Conservation (phyloP, 2,113 vertebrate species). For the Mustelus asterias region DNA sequence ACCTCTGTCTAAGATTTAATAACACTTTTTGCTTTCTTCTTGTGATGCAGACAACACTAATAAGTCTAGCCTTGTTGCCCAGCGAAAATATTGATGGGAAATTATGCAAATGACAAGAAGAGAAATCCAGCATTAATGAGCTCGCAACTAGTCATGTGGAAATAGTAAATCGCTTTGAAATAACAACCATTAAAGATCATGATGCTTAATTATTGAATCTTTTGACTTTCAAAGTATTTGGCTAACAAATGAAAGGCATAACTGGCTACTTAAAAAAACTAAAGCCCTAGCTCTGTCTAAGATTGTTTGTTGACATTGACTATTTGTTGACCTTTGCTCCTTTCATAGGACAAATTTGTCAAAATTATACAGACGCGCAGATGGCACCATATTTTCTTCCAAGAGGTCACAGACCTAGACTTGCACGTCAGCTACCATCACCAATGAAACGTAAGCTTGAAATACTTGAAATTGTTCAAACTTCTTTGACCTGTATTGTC, state of each 20-base stretch:
- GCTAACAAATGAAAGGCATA: background rate
- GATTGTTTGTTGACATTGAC: background rate
- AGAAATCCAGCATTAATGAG: background rate
- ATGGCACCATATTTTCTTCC: background rate
- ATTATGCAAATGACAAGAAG: background rate
- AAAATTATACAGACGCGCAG: background rate
- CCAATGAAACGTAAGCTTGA: background rate
- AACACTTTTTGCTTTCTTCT: background rate
- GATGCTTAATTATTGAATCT: background rate
- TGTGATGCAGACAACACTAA: background rate
- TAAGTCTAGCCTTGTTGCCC: background rate
- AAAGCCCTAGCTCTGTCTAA: background rate
- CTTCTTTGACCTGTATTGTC: background rate
- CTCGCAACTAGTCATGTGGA: background rate
- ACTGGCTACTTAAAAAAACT: background rate
- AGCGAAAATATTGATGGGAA: background rate
- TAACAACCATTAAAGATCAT: background rate
- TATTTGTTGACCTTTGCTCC: background rate
- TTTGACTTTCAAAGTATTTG: background rate
- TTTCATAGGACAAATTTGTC: background rate
- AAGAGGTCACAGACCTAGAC: accelerated
- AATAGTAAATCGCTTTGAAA: background rate
- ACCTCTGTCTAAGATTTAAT: background rate
- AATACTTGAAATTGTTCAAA: background rate
- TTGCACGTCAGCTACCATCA: background rate